phyloP scores from a whole-genome alignment of 2,113 vertebrate species.

The Thamnophis sirtalis region DNA sequence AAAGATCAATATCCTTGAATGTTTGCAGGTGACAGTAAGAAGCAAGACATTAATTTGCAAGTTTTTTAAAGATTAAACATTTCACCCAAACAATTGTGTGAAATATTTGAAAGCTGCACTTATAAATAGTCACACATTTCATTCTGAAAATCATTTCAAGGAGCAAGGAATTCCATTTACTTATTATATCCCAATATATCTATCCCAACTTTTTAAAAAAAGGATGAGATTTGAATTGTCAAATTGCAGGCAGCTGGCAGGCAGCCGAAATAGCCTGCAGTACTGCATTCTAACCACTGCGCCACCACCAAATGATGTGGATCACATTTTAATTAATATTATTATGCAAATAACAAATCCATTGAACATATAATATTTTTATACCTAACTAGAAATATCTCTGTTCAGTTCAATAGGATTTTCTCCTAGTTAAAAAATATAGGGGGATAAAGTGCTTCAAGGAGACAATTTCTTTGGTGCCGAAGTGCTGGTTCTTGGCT shows the following conservation, averaged over 20 bases:
- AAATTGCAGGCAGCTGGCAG: too few relatives aligned
- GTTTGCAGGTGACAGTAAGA: not conserved
- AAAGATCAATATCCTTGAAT: not conserved
- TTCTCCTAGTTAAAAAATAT: too few relatives aligned
- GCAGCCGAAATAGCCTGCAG: too few relatives aligned
- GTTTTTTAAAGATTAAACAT: not conserved
- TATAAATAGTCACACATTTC: not conserved
- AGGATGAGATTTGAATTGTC: not conserved
- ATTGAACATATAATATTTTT: not conserved
- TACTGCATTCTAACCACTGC: too few relatives aligned
- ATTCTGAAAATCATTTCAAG: not conserved
- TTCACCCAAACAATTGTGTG: not conserved
- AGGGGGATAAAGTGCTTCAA: too few relatives aligned
- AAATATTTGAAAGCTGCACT: not conserved
- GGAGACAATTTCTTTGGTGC: too few relatives aligned
- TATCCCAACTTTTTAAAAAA: not conserved
- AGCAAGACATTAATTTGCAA: not conserved
- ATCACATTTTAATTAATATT: not conserved
- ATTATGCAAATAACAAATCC: not conserved
- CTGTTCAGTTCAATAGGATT: too few relatives aligned
- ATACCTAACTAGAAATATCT: not conserved
- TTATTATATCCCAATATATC: not conserved
- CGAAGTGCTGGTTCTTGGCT: too few relatives aligned
- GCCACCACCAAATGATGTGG: too few relatives aligned
- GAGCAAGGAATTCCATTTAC: not conserved